Evolutionary conservation across 2,113 vertebrate genomes (phyloP), one percentile per base, ranked within the genome.

Genomic region (Cyrtonyx montezumae): DNA sequence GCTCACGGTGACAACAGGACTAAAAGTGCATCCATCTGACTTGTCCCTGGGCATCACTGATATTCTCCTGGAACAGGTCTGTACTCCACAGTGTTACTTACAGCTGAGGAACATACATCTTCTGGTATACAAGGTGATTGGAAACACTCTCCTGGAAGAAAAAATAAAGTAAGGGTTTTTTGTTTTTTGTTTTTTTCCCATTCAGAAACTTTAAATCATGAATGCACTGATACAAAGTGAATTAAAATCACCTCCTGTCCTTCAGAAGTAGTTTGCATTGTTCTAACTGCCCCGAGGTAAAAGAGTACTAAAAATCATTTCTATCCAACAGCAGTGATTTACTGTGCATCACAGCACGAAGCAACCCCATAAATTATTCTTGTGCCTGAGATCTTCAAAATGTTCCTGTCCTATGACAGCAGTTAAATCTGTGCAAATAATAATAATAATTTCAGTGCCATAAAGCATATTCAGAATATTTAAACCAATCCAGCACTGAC

Each of bases 151-250:
- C 66, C 63, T 26, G 13, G 28, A 23, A 67, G 81, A 73, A 83
- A 86, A 89, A 40, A 34, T 13, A 79, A 56, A 26, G 25, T 53
- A 53, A 7, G 49, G 13, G 8, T 20, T 46, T 46, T 9, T 46
- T n/a, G n/a, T n/a, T n/a, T n/a, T n/a, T n/a, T n/a, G n/a, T 15
- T 7, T 32, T 88, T 84, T 88, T 91, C n/a, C 78, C 91, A 91
- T 93, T 79, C 85, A 89, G 74, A 68, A 87, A 76, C 56, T 89
- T 78, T 89, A 95, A 90, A 86, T 95, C 93, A 81, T 42, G 55
- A 55, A 32, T 4, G 2, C 42, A 13, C 59, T 13, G 71, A 89
- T 56, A 69, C 42, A 87, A 91, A 69, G 61, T 18, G 75, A 93
- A 69, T 70, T 84, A 30, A 91, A 86, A 65, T 74, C 91, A 93